Evolutionary conservation across 2,113 vertebrate genomes (phyloP).

Genomic region (Manacus vitellinus): DNA sequence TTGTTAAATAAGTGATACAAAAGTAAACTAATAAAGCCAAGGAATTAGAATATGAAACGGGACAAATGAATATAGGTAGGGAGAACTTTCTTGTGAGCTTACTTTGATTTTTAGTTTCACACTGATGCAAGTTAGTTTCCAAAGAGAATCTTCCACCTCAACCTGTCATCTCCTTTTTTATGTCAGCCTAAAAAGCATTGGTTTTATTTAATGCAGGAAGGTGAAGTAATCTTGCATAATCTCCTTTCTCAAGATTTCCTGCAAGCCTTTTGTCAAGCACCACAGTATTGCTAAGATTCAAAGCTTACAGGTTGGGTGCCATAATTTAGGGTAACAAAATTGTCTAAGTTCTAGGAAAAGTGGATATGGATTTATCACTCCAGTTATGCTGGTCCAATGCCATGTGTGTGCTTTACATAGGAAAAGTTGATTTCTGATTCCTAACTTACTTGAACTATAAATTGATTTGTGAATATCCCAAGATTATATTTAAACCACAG

Average conservation of each 20-base stretch:
- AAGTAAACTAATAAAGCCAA: background rate
- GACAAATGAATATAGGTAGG: background rate
- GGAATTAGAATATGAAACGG: background rate
- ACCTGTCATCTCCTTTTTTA: background rate
- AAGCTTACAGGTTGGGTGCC: background rate
- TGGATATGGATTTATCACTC: background rate
- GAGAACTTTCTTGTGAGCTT: background rate
- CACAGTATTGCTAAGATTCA: background rate
- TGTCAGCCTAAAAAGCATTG: background rate
- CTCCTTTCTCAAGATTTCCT: background rate
- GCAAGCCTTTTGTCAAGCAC: background rate
- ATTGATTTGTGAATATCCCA: background rate
- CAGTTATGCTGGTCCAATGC: background rate
- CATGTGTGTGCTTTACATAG: background rate
- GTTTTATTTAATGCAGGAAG: background rate
- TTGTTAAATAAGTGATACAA: background rate
- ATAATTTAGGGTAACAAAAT: background rate
- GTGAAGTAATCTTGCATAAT: background rate
- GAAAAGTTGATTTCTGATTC: background rate
- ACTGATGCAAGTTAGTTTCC: background rate
- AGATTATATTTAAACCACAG: background rate
- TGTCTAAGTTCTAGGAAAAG: background rate
- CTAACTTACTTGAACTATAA: background rate
- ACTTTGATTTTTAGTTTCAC: background rate
- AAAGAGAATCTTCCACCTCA: background rate